Evolutionary conservation across 92 coral and sea anemone species (phyloP), one percentile per base, ranked within the genome.

Genomic region (Phenganax stokvisi): DNA sequence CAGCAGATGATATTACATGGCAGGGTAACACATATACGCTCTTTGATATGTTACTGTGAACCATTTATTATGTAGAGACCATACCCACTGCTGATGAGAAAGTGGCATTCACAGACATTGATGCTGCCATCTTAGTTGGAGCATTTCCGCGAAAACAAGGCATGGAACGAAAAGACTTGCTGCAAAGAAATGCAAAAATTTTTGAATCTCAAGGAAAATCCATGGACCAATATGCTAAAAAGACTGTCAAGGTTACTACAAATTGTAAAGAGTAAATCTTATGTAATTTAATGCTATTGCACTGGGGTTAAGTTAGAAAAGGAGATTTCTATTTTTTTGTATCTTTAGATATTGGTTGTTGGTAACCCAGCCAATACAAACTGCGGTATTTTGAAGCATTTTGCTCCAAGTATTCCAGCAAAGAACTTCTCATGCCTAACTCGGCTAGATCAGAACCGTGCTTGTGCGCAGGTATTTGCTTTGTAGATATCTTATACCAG

Each of bases 341-440:
- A n/a, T 67, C 69, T 72, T 9, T 75, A 96, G 99, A 87, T 96
- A 31, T 80, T 92, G 30, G 97, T 96, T 16, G 99, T 96, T 54
- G 99, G 99, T 3, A 96, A 96, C 56, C 99, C 99, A 56, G 99
- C 99, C 16, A 96, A 96, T 84, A 96, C 99, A 70, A 96, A 96
- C 91, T 92, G 97, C 59, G 79, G 84, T 87, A 90, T 96, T 57
- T 87, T 96, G 17, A 88, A 92, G 65, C 87, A 81, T 62, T 78
- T 82, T 90, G 99, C 99, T 8, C 92, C 97, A 9, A 78, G 86
- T 67, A 92, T 96, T 77, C 97, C 99, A 59, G 81, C 88, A 0
- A 83, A 68, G 61, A 96, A 96, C 86, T 96, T 96, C 54, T 73
- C 93, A 44, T 92, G 97, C 66, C 85, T 96, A 76, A 94, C 98